These are phyloP conservation scores for Erynnis tages DNA, from an alignment of 2,888 invertebrate species.

Conservation along the genomic window DNA sequence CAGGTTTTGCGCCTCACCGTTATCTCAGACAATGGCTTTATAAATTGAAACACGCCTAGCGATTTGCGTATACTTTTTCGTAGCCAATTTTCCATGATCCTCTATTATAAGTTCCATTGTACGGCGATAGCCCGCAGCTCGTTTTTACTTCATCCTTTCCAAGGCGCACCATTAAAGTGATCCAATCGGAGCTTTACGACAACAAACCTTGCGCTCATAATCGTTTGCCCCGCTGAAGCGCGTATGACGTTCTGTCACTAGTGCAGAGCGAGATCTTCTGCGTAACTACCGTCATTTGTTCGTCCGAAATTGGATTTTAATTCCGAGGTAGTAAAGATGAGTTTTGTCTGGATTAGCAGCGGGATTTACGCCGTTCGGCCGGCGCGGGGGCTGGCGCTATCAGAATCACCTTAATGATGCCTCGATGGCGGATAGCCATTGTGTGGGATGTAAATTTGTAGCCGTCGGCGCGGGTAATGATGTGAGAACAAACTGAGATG, in stretches of 20 bases:
- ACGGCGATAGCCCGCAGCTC: constrained; percentile 68
- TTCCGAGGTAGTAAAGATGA: constrained; percentile 42
- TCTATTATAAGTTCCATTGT: constrained; percentile 75
- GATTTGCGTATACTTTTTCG: constrained; percentile 37
- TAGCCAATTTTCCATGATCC: constrained; percentile 69
- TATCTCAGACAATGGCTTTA: constrained; percentile 22
- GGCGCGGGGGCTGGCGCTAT: constrained; percentile 70
- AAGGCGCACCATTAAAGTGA: constrained; percentile 50
- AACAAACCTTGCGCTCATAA: constrained; percentile 49
- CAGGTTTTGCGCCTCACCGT: neutral
- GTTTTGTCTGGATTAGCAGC: constrained; percentile 38
- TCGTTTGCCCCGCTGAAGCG: constrained; percentile 52
- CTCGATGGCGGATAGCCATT: constrained; percentile 82
- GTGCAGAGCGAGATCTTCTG: constrained; percentile 38
- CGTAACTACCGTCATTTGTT: constrained; percentile 48
- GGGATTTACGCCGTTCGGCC: constrained; percentile 51
- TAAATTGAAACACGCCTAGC: constrained; percentile 29
- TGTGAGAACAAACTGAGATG: constrained; percentile 82
- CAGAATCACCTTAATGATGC: constrained; percentile 82
- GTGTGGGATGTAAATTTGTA: constrained; percentile 82
- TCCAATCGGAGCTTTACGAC: constrained; percentile 53
- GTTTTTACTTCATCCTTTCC: constrained; percentile 70
- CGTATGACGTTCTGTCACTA: constrained; percentile 75
- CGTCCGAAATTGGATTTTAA: constrained; percentile 40
- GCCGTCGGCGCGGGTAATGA: constrained; percentile 82